These are phyloP conservation scores for Sinhomidia bicolor DNA, from an alignment of 2,888 invertebrate species.

Conservation along the genomic window DNA sequence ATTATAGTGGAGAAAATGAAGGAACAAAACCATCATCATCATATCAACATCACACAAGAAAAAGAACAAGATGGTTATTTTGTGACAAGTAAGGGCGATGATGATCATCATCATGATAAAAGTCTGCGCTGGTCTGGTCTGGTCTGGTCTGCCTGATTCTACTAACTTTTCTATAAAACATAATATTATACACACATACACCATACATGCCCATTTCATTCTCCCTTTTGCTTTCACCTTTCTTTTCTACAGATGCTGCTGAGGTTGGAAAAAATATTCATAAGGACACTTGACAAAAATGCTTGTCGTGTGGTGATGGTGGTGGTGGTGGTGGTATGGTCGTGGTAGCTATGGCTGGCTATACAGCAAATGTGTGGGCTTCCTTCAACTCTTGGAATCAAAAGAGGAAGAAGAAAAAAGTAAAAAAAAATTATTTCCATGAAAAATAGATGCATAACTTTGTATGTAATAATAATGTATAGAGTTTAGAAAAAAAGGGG, in stretches of 20 bases:
- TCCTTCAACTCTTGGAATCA: background rate
- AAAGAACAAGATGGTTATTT: constrained; percentile 43
- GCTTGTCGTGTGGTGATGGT: constrained; percentile 36
- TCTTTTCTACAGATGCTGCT: constrained; percentile 69
- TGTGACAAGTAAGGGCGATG: background rate
- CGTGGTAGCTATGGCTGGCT: too few species aligned
- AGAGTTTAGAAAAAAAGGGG: background rate
- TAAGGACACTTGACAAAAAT: constrained; percentile 76
- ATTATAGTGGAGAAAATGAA: background rate
- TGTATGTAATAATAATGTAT: background rate
- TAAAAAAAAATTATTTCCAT: background rate
- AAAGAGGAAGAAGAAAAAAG: too few species aligned
- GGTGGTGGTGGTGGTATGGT: background rate
- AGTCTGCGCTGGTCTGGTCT: too few species aligned
- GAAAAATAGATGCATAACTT: background rate
- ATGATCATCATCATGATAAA: constrained; percentile 17
- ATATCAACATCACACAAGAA: constrained; percentile 8
- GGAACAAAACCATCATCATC: background rate
- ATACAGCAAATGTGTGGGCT: too few species aligned
- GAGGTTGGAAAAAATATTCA: constrained; percentile 77
- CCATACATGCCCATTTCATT: background rate
- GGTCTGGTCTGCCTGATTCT: background rate
- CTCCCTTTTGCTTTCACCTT: background rate
- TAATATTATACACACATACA: too few species aligned
- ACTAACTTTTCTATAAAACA: too few species aligned